Base-by-base conservation (phyloP, 2,888 invertebrate genomes). In the Aspidiotus destructor region DNA sequence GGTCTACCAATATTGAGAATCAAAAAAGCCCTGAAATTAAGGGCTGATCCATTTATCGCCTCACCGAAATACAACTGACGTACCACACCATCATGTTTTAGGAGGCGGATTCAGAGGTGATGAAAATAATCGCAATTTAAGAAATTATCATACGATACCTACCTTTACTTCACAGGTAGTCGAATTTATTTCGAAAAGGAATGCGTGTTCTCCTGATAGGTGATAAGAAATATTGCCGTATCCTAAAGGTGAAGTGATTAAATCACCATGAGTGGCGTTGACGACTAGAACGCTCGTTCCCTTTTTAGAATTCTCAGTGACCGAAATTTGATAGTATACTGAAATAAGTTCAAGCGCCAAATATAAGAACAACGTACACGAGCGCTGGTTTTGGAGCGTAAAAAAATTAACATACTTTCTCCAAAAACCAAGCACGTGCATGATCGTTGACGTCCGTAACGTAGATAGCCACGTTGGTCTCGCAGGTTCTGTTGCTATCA, bases 401-500 rank as follows among this genome's bases (percentile, higher is more conserved):
- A n/a, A n/a, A n/a, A 52, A 52, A 52, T n/a, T 5, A 52, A 52
- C 52, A n/a, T 76, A 83, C 84, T 72, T 82, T 80, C 73, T 85
- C 82, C 65, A 82, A 82, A 53, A 74, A 74, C 54, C 71, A 77
- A 0, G 91, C n/a, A n/a, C n/a, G 91, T 70, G 82, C 81, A 75
- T 91, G 88, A 74, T 91, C 91, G 75, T 91, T 91, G 0, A 86
- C 81, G 75, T 91, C 89, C 63, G 84, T 80, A 0, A 91, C 84
- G 73, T 76, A 67, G 69, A 75, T 69, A 42, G 72, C 71, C 8
- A 74, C 71, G 11, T 72, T 71, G n/a, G 73, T 73, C 57, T 70
- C 72, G 62, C 73, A 73, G 74, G 77, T 72, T 75, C 80, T 72
- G 73, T 79, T 72, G 74, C 77, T 63, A 75, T 78, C 68, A 75